Base-by-base conservation (phyloP, 1,140 invertebrate species). In the Eupristina koningsbergeri region DNA sequence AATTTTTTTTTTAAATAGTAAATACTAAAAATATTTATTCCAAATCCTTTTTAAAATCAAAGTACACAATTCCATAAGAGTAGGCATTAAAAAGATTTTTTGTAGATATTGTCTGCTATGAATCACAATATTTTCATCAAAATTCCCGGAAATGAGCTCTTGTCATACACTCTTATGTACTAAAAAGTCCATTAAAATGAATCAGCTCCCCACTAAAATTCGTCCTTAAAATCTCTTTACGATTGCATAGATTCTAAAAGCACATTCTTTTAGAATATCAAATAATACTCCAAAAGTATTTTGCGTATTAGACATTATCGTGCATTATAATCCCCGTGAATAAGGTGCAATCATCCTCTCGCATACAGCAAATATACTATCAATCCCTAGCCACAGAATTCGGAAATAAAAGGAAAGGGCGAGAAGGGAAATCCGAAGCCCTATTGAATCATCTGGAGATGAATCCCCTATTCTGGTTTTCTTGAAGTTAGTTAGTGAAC, bases 261-360 rank as follows among this genome's bases (percentile, higher is more conserved):
- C 74, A 77, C 22, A 47, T 36, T 50, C 47, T 34, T 61, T 7
- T 9, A 45, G 5, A 11, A 5, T 45, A 5, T 5, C 19, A 15
- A 61, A 77, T 77, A 61, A 77, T 61, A 77, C 34, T 19, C 19
- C 34, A 77, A 76, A n/a, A n/a, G n/a, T n/a, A n/a, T n/a, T n/a
- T n/a, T n/a, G n/a, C n/a, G n/a, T n/a, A n/a, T n/a, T n/a, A n/a
- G 1, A 22, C 47, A 64, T 78, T 63, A 77, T 78, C 26, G 26
- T 58, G 26, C 22, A 26, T 63, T 29, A 78, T 78, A 63, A 78
- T 78, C 76, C 76, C 29, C 26, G 22, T 6, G 76, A 61, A 73
- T 73, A 39, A 81, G n/a, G 69, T 0, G 15, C 69, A 81, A 81
- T 81, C 69, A 74, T 64, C 19, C n/a, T 31, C 8, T 69, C 41